phyloP scores from a whole-genome alignment of 2,113 vertebrate genomes.

The Prionailurus bengalensis region DNA sequence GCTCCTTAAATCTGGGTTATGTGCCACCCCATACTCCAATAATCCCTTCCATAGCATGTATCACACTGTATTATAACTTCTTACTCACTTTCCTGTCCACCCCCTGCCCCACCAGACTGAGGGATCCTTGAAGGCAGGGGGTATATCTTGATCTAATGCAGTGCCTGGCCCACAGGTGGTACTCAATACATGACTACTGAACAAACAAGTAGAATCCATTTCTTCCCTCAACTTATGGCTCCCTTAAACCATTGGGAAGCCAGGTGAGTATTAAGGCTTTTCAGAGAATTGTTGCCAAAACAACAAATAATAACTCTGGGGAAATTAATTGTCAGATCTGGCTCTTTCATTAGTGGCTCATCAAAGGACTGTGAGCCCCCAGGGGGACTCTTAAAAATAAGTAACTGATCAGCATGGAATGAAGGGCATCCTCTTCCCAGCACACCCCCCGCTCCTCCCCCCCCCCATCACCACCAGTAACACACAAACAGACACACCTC shows the following conservation, averaged over 20 bases:
- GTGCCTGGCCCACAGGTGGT: not conserved
- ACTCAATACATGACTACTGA: not conserved
- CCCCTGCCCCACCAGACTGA: not conserved
- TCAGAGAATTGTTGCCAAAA: constrained; percentile 84
- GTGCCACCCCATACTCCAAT: too few species aligned
- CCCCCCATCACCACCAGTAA: not conserved
- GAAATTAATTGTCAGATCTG: constrained; percentile 81
- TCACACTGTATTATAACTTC: not conserved
- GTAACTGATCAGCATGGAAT: constrained; percentile 61
- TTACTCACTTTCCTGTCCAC: not conserved
- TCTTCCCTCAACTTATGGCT: constrained; percentile 25
- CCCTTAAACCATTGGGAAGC: constrained; percentile 62
- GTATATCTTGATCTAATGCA: not conserved
- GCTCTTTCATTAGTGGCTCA: constrained; percentile 77
- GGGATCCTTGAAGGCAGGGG: not conserved
- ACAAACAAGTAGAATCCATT: constrained; percentile 48
- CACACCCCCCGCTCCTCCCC: not conserved
- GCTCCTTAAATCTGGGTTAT: not conserved
- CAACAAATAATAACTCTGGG: constrained; percentile 83
- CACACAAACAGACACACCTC: constrained; percentile 71
- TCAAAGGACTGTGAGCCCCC: constrained; percentile 61
- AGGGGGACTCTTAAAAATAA: constrained; percentile 75
- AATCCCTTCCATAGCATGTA: not conserved
- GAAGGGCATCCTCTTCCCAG: not conserved
- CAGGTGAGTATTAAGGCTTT: constrained; percentile 73